Conservation (phyloP, 1,140 invertebrate species). For the Drosophila novamexicana region DNA sequence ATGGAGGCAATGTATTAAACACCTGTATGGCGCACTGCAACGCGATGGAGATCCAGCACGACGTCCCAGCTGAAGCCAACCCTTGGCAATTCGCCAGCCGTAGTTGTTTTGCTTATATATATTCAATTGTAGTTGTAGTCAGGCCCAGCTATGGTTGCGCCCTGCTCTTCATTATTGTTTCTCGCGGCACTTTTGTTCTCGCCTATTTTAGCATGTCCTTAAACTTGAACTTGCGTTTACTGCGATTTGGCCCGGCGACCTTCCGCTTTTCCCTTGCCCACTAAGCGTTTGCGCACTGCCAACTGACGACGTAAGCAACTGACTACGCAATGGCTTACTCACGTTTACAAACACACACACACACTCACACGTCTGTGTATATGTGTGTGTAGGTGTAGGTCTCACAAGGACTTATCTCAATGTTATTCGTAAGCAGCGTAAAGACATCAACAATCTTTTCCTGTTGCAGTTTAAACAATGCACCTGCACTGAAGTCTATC, state of each 20-base stretch:
- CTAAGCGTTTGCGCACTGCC: slow-evolving; percentile 68
- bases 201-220: slow-evolving; percentile 57
- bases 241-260: slow-evolving; percentile 11
- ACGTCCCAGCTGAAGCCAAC: slow-evolving; percentile 21
- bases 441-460: slow-evolving; percentile 7
- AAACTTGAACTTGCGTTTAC: slow-evolving; percentile 70
- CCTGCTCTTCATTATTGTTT: slow-evolving; percentile 47
- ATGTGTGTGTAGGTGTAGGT: neutral
- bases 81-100: slow-evolving; percentile 2
- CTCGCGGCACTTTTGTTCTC: slow-evolving; percentile 24
- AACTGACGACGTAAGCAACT: slow-evolving; percentile 63
- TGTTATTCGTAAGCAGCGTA: slow-evolving; percentile 6
- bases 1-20: slow-evolving; percentile 32
- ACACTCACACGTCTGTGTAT: neutral
- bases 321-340: slow-evolving; percentile 78
- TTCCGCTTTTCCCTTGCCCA: slow-evolving; percentile 14
- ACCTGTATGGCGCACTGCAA: slow-evolving; percentile 69
- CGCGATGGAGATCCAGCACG: slow-evolving; percentile 67
- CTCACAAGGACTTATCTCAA: slow-evolving; percentile 71
- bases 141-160: slow-evolving; percentile 15
- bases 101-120: slow-evolving; percentile 23
- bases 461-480: neutral
- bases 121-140: slow-evolving; percentile 45
- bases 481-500: neutral
- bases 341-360: slow-evolving; percentile 45